Evolutionary conservation across 2,113 vertebrate species (phyloP), one percentile per base, ranked within the genome.

Genomic region (Eurypyga helias): DNA sequence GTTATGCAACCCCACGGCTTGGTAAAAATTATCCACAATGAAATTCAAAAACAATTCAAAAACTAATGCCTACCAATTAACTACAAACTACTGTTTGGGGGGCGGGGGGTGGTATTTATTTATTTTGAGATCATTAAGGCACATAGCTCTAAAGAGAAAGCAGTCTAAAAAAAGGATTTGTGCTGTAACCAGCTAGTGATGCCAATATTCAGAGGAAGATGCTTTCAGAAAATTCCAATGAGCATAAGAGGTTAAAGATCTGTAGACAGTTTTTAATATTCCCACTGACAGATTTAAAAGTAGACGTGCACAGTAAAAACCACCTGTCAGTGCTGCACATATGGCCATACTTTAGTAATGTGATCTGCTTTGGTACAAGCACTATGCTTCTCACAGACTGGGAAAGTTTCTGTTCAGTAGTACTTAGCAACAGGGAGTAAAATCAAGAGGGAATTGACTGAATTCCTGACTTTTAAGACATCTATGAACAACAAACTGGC

Each of bases 321-420:
- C 96, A 97, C 91, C 94, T 96, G 94, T 93, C 83, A 64, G 31
- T 70, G 66, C 23, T 77, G 92, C 88, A 93, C 92, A 96, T 61
- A 75, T 58, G 97, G 93, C 87, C 86, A 67, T 67, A 54, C 92
- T 93, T 94, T 0, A 86, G 86, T 79, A 95, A 96, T 5, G 20
- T 45, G 90, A 97, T 90, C 90, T 61, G 43, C 54, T 88, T 25
- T 31, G 54, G 24, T 58, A 65, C 69, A 20, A 62, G 62, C 65
- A 91, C 90, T 34, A 34, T 17, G 36, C 82, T 81, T 52, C 91
- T 79, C 54, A 55, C 75, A 88, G 43, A 51, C 78, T 71, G 83
- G 28, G 70, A 87, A 95, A 90, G 76, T 61, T 92, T 78, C 89
- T 84, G 38, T 17, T 90, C 91, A 38, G 94, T 6, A 83, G 73